Percentiles rank a stretch among this genome's conserved stretches.
Conservation (phyloP, 2,888 invertebrate genomes). For the Amphipyra tragopoginis region DNA sequence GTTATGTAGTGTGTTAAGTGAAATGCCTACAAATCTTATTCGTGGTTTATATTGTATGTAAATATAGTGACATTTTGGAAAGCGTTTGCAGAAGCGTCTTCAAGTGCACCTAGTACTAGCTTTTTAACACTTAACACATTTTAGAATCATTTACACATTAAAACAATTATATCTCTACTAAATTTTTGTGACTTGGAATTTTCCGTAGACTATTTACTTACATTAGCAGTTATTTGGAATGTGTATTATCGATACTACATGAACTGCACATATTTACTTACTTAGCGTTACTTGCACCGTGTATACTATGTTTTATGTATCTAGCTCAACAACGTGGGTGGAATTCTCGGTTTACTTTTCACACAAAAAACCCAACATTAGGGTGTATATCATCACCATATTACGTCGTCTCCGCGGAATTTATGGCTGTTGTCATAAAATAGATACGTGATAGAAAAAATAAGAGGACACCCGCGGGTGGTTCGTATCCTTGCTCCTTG, state of each 20-base stretch:
- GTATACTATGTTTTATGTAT: slow-evolving; percentile 54
- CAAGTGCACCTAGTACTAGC: neutral
- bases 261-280: slow-evolving; percentile 54
- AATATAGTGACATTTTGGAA: neutral
- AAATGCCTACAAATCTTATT: neutral
- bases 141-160: too few relatives aligned
- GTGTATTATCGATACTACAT: slow-evolving; percentile 50
- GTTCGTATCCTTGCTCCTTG: slow-evolving; percentile 66
- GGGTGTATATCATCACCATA: slow-evolving; percentile 58
- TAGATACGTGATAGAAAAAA: slow-evolving; percentile 76
- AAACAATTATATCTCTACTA: too few relatives aligned
- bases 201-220: slow-evolving; percentile 25
- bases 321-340: slow-evolving; percentile 59
- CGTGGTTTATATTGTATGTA: neutral
- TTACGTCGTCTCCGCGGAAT: slow-evolving; percentile 68
- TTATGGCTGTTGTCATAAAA: slow-evolving; percentile 74
- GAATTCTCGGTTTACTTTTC: slow-evolving; percentile 63
- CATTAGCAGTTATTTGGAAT: slow-evolving; percentile 26
- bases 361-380: slow-evolving; percentile 63
- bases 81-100: neutral
- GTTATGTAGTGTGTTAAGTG: neutral
- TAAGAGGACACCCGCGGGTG: slow-evolving; percentile 67
- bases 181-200: slow-evolving; percentile 12
- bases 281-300: slow-evolving; percentile 51
- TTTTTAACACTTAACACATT: too few relatives aligned